Evolutionary conservation across 2,797 vertebrate species (phyloP).

Genomic region (Nannoperca obscura): DNA sequence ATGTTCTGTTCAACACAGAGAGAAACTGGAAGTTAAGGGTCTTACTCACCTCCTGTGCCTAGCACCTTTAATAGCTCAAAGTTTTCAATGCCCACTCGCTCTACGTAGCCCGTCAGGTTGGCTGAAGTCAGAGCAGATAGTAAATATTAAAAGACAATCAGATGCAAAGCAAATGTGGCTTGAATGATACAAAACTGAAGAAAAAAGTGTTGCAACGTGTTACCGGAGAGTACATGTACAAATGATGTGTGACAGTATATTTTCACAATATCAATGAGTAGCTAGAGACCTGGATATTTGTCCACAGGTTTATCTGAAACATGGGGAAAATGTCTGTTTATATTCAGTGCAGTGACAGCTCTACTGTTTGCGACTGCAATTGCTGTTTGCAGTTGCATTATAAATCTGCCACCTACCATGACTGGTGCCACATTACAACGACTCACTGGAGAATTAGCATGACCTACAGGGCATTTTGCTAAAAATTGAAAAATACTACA

Average conservation of each 20-base stretch:
- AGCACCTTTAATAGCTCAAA: conserved; percentile 98
- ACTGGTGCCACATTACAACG: neutral
- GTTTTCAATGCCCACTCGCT: conserved; percentile 98
- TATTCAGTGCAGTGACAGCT: neutral
- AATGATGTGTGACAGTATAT: neutral
- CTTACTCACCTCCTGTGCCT: conserved; percentile 95
- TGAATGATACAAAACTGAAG: neutral
- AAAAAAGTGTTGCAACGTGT: neutral
- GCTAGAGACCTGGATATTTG: conserved; percentile 14
- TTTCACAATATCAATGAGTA: neutral
- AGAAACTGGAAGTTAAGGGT: neutral
- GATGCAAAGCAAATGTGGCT: neutral
- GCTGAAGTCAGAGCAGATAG: conserved; percentile 82
- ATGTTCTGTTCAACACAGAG: neutral
- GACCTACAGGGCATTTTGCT: neutral
- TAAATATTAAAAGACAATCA: conserved; percentile 15
- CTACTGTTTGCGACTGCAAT: neutral
- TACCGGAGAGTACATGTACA: neutral
- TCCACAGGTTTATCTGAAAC: conserved; percentile 17
- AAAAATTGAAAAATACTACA: neutral
- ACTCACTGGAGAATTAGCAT: neutral
- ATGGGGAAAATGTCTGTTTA: neutral
- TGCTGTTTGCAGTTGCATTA: conserved; percentile 20
- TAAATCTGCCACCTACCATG: conserved; percentile 16
- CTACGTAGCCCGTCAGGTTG: conserved; percentile 96